Evolutionary conservation across 2,888 invertebrate genomes (phyloP).

Genomic region (Conistra vaccinii): DNA sequence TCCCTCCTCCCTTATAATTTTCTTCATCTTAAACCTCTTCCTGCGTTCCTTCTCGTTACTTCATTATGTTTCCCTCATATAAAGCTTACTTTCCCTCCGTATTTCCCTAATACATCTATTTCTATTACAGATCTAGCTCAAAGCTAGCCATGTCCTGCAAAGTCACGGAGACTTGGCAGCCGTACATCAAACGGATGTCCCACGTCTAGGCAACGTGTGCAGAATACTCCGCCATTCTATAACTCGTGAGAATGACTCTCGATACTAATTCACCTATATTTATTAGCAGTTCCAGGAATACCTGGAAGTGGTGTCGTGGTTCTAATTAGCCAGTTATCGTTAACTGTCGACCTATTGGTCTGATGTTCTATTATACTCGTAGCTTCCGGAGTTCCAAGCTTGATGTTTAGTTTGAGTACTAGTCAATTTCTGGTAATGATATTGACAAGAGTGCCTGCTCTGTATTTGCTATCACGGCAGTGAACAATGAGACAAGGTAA

Average conservation of each 20-base stretch:
- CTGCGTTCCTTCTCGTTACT: fast-evolving
- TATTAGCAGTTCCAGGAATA: constrained; percentile 51
- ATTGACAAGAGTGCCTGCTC: background rate
- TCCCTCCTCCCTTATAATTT: background rate
- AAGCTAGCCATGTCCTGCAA: constrained; percentile 41
- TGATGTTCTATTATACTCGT: constrained; percentile 16
- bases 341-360: constrained; percentile 19
- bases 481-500: background rate
- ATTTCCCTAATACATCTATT: background rate
- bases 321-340: constrained; percentile 35
- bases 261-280: constrained; percentile 66
- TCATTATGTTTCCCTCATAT: background rate
- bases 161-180: constrained; percentile 44
- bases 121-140: constrained; percentile 7
- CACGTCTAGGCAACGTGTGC: constrained; percentile 70
- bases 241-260: constrained; percentile 72
- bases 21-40: background rate
- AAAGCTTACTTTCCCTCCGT: background rate
- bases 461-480: background rate
- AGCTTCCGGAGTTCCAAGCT: background rate
- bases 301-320: constrained; percentile 44
- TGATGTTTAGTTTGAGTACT: background rate
- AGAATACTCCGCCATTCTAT: constrained; percentile 66
- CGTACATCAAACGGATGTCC: constrained; percentile 73
- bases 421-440: background rate